phyloP scores from a whole-genome alignment of 2,113 vertebrate species.

The Marmota monax region DNA sequence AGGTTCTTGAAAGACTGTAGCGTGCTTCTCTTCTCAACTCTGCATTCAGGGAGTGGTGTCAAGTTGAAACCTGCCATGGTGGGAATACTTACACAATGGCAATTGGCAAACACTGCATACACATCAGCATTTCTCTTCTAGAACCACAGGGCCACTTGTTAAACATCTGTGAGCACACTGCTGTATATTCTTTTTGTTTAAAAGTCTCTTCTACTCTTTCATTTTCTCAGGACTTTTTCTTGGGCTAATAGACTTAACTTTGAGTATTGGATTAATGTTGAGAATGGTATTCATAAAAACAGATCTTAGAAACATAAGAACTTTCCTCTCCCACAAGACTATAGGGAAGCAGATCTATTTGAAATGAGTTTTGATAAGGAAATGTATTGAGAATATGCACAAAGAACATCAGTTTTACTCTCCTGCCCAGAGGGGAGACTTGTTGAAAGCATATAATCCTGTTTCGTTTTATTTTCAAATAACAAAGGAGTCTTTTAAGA shows the following conservation, averaged over 20 bases:
- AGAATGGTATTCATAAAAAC: slow-evolving; percentile 12
- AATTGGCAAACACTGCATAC: background rate
- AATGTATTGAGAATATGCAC: background rate
- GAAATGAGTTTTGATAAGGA: background rate
- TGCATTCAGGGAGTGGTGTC: background rate
- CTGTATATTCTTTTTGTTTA: background rate
- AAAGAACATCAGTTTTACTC: background rate
- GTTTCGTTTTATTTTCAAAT: slow-evolving; percentile 7
- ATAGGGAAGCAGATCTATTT: background rate
- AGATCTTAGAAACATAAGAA: slow-evolving; percentile 1
- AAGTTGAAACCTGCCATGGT: background rate
- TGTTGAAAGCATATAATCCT: background rate
- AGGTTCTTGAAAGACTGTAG: background rate
- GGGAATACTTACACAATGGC: background rate
- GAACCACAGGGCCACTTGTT: background rate
- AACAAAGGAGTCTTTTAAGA: slow-evolving; percentile 25
- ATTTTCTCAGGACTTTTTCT: background rate
- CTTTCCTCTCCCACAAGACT: background rate
- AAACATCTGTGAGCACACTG: background rate
- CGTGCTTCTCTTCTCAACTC: background rate
- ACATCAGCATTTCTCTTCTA: background rate
- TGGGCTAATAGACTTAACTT: slow-evolving; percentile 8
- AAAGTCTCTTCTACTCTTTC: background rate
- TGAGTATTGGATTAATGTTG: slow-evolving; percentile 6
- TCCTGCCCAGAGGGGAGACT: background rate